Evolutionary conservation across 2,888 invertebrate genomes (phyloP).

Genomic region (Trissoscelio sp.): DNA sequence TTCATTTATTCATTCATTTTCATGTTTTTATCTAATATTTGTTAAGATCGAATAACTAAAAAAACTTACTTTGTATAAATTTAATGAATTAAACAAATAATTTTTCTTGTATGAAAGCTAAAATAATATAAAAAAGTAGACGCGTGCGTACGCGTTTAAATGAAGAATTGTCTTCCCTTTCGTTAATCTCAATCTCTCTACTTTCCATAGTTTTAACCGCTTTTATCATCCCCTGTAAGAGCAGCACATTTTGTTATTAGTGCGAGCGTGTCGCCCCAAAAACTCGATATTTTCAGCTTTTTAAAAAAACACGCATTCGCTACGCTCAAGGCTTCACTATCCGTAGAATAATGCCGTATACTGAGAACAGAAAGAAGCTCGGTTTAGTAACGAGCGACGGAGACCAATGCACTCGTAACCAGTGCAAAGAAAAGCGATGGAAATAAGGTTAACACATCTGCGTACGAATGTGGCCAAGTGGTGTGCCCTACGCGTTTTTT

Average conservation of each 20-base stretch:
- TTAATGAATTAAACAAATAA: too few relatives aligned
- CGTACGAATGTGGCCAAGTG: conserved; percentile 59
- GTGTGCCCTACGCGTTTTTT: conserved; percentile 51
- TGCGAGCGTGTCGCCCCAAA: conserved; percentile 73
- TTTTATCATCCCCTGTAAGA: conserved; percentile 19
- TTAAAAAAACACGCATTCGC: conserved; percentile 80
- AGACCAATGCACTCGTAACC: conserved; percentile 16
- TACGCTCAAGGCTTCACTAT: conserved; percentile 74
- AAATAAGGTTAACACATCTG: conserved; percentile 68
- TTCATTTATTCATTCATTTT: too few relatives aligned
- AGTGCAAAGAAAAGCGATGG: conserved; percentile 72
- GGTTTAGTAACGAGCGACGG: conserved; percentile 54
- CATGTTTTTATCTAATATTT: too few relatives aligned
- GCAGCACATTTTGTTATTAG: conserved; percentile 44
- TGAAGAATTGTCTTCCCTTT: conserved; percentile 9
- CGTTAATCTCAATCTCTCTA: conserved; percentile 25
- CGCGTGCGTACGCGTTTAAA: conserved; percentile 10
- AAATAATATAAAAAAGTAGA: background rate
- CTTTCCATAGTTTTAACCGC: conserved; percentile 52
- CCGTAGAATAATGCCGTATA: conserved; percentile 65
- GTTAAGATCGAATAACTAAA: too few relatives aligned
- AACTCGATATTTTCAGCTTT: conserved; percentile 78
- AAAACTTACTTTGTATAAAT: too few relatives aligned
- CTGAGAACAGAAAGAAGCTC: conserved; percentile 66
- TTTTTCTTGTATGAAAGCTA: background rate